Conservation (phyloP, 2,113 vertebrate genomes). For the Serinus canaria region DNA sequence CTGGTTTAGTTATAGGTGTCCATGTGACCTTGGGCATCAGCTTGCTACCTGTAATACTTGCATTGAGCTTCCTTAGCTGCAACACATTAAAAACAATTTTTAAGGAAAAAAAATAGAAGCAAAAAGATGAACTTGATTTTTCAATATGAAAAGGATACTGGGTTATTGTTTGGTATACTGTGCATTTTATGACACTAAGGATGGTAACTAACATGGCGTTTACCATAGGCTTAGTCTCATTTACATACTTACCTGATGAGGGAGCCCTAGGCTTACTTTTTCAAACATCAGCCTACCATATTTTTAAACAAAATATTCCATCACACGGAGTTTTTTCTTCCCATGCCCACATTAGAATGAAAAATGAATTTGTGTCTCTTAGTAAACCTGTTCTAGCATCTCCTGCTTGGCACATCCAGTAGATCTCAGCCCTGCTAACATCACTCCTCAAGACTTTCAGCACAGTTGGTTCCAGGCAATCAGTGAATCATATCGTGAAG, state of each 20-base stretch:
- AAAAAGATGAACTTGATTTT: background rate
- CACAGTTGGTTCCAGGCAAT: background rate
- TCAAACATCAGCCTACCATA: background rate
- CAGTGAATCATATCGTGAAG: background rate
- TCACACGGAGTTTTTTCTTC: background rate
- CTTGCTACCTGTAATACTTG: background rate
- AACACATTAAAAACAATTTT: background rate
- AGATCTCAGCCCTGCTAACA: background rate
- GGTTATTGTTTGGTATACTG: background rate
- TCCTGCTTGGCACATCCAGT: background rate
- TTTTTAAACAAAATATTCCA: background rate
- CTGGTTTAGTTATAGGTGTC: background rate
- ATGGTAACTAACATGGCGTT: background rate
- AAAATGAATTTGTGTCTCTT: background rate
- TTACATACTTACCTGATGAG: slow-evolving; percentile 40
- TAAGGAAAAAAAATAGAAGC: background rate
- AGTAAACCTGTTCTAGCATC: background rate
- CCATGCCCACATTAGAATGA: background rate
- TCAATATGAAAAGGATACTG: background rate
- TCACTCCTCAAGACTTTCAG: background rate
- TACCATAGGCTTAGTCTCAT: background rate
- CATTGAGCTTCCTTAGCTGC: background rate
- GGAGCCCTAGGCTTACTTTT: slow-evolving; percentile 31
- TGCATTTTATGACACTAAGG: background rate
- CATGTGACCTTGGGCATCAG: background rate